phyloP scores from a whole-genome alignment of 2,113 vertebrate species.

The Mystacornis crossleyi region DNA sequence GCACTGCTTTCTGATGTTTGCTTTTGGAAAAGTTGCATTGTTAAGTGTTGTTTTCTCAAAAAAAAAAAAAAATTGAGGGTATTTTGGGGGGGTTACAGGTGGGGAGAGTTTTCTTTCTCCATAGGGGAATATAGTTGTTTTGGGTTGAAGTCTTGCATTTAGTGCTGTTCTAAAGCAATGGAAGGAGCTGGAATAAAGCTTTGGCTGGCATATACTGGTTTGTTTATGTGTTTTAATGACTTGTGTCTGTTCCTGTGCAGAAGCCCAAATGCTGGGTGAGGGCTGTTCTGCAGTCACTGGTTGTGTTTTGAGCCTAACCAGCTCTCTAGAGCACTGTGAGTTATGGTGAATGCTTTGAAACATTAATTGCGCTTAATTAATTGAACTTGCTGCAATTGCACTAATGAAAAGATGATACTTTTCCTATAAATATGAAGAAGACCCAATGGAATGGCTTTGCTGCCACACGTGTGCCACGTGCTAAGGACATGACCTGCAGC shows the following conservation, averaged over 20 bases:
- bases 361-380: neutral
- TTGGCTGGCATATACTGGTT: neutral
- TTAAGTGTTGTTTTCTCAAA: neutral
- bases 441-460: neutral
- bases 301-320: neutral
- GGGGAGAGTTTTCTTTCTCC: neutral
- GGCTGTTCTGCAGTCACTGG: neutral
- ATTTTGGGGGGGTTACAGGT: neutral
- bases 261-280: neutral
- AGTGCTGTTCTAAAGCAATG: neutral
- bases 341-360: neutral
- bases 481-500: neutral
- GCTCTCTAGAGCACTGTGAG: neutral
- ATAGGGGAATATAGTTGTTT: neutral
- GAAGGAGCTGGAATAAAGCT: constrained; percentile 49
- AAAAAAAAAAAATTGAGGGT: neutral
- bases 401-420: neutral
- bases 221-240: neutral
- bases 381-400: neutral
- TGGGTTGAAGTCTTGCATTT: neutral
- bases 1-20: neutral
- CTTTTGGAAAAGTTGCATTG: neutral
- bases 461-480: neutral
- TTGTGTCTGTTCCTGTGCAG: neutral
- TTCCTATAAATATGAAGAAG: neutral